Evolutionary conservation across 1,140 invertebrate species (phyloP), one percentile per base, ranked within the genome.

Genomic region (Aphelenchoides besseyi): DNA sequence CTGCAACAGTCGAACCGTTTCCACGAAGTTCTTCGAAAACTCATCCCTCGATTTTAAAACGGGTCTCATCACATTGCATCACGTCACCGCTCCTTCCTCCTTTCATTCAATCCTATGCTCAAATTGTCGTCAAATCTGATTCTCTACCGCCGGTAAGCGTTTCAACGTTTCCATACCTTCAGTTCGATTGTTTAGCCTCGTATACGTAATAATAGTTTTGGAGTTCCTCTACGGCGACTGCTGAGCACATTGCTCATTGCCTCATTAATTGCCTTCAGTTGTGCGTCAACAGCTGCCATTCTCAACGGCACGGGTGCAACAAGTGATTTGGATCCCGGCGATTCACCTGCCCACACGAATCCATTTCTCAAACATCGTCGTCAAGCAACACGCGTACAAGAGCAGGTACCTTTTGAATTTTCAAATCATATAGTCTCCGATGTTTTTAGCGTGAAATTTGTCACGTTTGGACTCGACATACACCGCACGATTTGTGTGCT

Each of bases 381-480:
- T 12, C 12, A 66, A 36, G 0, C 30, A 36, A 35, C n/a, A 26
- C 30, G n/a, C 23, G 16, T 53, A n/a, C 32, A 35, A 33, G 26
- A 36, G 36, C 55, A 59, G 32, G 55, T 59, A 5, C 5, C 30
- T 33, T 37, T 66, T 23, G 30, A 36, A 32, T 66, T 53, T 12
- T 36, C 12, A 26, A 66, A 18, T 66, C 59, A 16, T 66, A n/a
- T 68, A 68, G n/a, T 3, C 2, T 64, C 1, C 23, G 57, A n/a
- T 63, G 12, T 68, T 30, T 67, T 63, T 29, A 66, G 63, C 30
- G 32, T 16, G 32, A 76, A 54, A 79, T 77, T 73, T 78, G 76
- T 41, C 76, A 78, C 54, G 59, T 79, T n/a, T 79, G 77, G 77
- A 79, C 48, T 35, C 36, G 48, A 16, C 54, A 71, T n/a, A 55